A percentile compares a stretch with the other conserved stretches of the same genome.
phyloP scores from a whole-genome alignment of 2,113 vertebrate genomes.

The Taurulus bubalis region DNA sequence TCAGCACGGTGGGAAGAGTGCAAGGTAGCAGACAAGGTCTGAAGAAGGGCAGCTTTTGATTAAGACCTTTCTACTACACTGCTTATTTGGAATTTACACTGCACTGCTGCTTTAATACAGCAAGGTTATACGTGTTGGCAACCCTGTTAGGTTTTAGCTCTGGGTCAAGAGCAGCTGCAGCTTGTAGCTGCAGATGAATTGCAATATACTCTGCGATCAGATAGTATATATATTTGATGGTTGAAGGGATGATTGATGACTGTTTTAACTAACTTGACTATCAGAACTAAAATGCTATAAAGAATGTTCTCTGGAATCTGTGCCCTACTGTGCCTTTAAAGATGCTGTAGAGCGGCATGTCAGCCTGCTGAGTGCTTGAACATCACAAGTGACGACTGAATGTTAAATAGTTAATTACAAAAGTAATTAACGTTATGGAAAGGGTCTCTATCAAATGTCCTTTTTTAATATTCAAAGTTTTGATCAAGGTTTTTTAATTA shows the following conservation, averaged over 20 bases:
- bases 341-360: neutral
- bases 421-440: neutral
- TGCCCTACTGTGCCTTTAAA: neutral
- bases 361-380: neutral
- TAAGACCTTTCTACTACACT: conserved; percentile 65
- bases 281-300: neutral
- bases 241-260: neutral
- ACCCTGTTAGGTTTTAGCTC: conserved; percentile 50
- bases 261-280: neutral
- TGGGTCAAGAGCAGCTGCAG: conserved; percentile 40
- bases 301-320: neutral
- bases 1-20: conserved; percentile 66
- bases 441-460: neutral
- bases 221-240: neutral
- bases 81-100: conserved; percentile 61
- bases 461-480: neutral
- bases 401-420: too few relatives aligned
- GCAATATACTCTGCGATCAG: conserved; percentile 5
- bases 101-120: conserved; percentile 45
- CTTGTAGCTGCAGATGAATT: conserved; percentile 24
- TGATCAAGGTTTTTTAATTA: neutral
- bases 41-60: conserved; percentile 67
- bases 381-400: too few relatives aligned
- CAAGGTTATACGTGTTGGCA: conserved; percentile 49
- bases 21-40: conserved; percentile 65